Evolutionary conservation across 2,888 invertebrate genomes (phyloP).

Genomic region (Colostygia pectinataria): DNA sequence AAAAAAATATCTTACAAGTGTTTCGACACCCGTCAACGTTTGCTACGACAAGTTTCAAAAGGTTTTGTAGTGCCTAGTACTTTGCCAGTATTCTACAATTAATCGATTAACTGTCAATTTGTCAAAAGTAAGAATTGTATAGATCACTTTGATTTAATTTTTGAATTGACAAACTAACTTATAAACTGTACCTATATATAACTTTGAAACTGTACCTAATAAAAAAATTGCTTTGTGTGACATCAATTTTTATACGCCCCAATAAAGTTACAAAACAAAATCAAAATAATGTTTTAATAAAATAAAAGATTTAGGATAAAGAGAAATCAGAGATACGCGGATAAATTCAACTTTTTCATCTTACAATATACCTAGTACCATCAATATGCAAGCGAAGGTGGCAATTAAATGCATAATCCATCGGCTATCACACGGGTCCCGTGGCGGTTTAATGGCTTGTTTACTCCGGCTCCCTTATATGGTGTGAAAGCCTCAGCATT

Average conservation of each 20-base stretch:
- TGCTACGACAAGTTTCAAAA: slow-evolving; percentile 64
- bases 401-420: slow-evolving; percentile 77
- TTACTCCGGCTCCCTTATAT: slow-evolving; percentile 71
- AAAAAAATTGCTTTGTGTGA: too few species aligned
- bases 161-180: too few species aligned
- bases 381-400: slow-evolving; percentile 60
- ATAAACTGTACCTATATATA: too few species aligned
- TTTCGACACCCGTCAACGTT: slow-evolving; percentile 75
- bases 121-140: slow-evolving; percentile 36
- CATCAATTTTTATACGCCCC: too few species aligned
- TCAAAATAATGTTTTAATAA: neutral
- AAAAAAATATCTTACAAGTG: slow-evolving; percentile 58
- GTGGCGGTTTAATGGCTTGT: slow-evolving; percentile 70
- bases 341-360: slow-evolving; percentile 21
- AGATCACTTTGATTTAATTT: too few species aligned
- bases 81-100: slow-evolving; percentile 50
- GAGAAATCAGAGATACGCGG: slow-evolving; percentile 15
- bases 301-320: neutral
- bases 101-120: slow-evolving; percentile 46
- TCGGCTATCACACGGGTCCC: slow-evolving; percentile 61
- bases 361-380: slow-evolving; percentile 40
- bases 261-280: neutral
- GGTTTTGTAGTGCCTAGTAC: slow-evolving; percentile 50
- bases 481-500: slow-evolving; percentile 79
- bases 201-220: too few species aligned